A percentile compares a stretch with the other conserved stretches of the same genome.
phyloP scores from a whole-genome alignment of 2,113 vertebrate genomes.

The Donacobius atricapilla region DNA sequence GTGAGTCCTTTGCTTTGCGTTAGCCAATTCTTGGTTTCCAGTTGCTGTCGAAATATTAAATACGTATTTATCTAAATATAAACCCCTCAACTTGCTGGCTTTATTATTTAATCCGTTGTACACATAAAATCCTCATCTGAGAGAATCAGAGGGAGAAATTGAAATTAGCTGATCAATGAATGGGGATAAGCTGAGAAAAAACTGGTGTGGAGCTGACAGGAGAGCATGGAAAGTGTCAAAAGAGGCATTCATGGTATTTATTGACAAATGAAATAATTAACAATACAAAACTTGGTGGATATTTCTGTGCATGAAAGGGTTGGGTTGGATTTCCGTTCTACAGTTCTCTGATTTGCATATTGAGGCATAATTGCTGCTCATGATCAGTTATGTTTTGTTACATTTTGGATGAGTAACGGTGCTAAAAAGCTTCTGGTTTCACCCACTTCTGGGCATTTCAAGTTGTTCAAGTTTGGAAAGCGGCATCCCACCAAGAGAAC shows the following conservation, averaged over 20 bases:
- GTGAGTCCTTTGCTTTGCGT: neutral
- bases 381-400: neutral
- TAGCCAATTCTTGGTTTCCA: neutral
- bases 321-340: neutral
- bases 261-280: neutral
- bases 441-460: neutral
- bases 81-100: neutral
- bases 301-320: neutral
- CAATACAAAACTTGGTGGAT: neutral
- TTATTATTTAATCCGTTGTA: neutral
- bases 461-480: neutral
- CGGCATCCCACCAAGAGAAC: neutral
- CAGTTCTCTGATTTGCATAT: neutral
- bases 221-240: neutral
- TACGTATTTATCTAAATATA: neutral
- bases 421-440: neutral
- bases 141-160: neutral
- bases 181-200: neutral
- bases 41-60: neutral
- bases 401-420: neutral
- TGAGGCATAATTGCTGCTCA: neutral
- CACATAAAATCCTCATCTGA: neutral
- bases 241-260: neutral
- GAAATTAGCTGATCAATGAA: neutral
- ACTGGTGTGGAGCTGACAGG: neutral